Evolutionary conservation across 2,888 invertebrate genomes (phyloP).

Genomic region (Amiota minor): DNA sequence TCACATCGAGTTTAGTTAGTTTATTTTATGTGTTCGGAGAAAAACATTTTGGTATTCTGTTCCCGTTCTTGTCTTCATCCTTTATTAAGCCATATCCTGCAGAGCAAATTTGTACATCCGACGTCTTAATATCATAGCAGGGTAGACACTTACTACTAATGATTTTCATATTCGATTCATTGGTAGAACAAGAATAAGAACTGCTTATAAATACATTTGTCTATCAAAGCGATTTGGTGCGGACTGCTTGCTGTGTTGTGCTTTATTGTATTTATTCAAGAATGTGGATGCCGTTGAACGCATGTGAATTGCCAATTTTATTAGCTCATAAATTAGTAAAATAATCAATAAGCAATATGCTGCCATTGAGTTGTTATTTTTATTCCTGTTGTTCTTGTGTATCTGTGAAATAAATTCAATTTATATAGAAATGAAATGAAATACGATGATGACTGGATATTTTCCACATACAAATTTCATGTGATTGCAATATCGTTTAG

Average conservation of each 20-base stretch:
- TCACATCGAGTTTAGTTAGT: not conserved
- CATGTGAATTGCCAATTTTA: slow-evolving; percentile 68
- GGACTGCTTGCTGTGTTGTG: no score
- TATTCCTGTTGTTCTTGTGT: slow-evolving; percentile 28
- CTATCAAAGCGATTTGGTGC: no score
- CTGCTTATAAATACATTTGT: slow-evolving; percentile 3
- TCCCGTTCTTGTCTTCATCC: not conserved
- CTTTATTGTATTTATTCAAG: no score
- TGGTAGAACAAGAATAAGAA: not conserved
- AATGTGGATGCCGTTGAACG: slow-evolving; percentile 31
- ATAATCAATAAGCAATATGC: slow-evolving; percentile 66
- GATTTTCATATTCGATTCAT: slow-evolving; percentile 52
- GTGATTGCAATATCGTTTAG: no score
- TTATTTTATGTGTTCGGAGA: not conserved
- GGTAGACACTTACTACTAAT: slow-evolving; percentile 63
- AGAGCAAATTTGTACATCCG: slow-evolving; percentile 62
- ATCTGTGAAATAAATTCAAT: slow-evolving; percentile 57
- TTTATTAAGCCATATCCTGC: slow-evolving; percentile 54
- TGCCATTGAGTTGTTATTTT: slow-evolving; percentile 41
- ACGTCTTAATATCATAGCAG: slow-evolving; percentile 13
- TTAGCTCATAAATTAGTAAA: slow-evolving; percentile 65
- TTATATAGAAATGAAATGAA: slow-evolving; percentile 46
- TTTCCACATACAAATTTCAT: no score
- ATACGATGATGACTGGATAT: not conserved
- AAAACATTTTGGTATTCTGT: no score